A percentile compares a stretch with the other conserved stretches of the same genome.
Conservation (phyloP, 1,140 invertebrate genomes). For the Drosophila ohnishii region DNA sequence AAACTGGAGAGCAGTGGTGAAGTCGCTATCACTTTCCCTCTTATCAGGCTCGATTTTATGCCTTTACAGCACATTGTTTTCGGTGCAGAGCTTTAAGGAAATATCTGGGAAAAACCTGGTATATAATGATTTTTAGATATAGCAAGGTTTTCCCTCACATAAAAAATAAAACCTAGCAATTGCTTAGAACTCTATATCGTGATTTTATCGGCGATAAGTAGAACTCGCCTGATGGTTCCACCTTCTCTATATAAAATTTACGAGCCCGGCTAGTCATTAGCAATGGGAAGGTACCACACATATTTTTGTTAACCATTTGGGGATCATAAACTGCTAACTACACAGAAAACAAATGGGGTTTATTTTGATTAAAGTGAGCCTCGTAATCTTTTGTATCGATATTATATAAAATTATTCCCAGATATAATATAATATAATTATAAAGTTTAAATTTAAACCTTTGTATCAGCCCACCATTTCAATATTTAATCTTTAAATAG, state of each 20-base stretch:
- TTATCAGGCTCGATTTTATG: slow-evolving; percentile 39
- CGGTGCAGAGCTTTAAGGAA: slow-evolving; percentile 28
- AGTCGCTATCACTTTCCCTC: slow-evolving; percentile 4
- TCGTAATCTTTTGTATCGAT: neutral
- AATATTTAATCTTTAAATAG: too few relatives aligned
- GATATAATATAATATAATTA: too few relatives aligned
- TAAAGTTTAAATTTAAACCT: too few relatives aligned
- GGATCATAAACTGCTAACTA: neutral
- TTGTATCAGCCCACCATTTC: too few relatives aligned
- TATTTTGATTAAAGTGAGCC: neutral
- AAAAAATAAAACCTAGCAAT: neutral
- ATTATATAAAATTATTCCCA: too few relatives aligned
- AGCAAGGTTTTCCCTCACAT: neutral
- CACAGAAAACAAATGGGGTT: neutral
- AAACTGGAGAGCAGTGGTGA: slow-evolving; percentile 1
- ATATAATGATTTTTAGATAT: slow-evolving; percentile 17
- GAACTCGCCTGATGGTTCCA: slow-evolving; percentile 39
- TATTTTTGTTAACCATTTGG: neutral
- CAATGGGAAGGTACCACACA: slow-evolving; percentile 12
- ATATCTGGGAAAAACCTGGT: slow-evolving; percentile 24
- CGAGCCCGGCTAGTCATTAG: slow-evolving; percentile 4
- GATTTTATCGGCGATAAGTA: slow-evolving; percentile 12
- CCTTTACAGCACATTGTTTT: slow-evolving; percentile 22
- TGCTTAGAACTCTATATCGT: slow-evolving; percentile 9
- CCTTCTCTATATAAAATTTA: slow-evolving; percentile 7